Evolutionary conservation across 2,797 vertebrate species (phyloP).

Genomic region (Coracias cyanogaster): DNA sequence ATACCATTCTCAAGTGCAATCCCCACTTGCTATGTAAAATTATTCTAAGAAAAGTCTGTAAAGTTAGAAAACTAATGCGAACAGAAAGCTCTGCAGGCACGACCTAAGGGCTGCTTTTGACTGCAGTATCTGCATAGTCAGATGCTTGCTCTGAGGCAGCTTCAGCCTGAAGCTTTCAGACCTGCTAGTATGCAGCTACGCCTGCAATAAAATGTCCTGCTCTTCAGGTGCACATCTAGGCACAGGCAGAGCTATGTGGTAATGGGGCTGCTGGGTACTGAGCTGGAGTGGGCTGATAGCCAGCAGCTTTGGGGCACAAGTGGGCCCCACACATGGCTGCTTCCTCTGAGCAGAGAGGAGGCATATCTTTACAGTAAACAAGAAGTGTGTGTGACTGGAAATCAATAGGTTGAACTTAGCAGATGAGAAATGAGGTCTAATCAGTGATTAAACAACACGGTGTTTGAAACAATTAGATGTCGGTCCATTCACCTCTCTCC

Average conservation of each 20-base stretch:
- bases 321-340: not conserved
- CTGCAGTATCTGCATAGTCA: conserved; percentile 19
- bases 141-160: not conserved
- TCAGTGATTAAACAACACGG: conserved; percentile 8
- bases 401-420: conserved; percentile 16
- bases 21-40: not conserved
- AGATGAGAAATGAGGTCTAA: conserved; percentile 61
- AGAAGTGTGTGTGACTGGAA: not conserved
- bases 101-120: not conserved
- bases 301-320: not conserved
- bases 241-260: not conserved
- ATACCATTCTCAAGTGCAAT: not conserved
- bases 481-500: not conserved
- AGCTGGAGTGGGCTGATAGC: not conserved
- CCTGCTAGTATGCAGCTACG: not conserved
- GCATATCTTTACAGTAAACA: conserved; percentile 3
- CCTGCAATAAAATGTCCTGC: not conserved
- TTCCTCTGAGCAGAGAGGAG: not conserved
- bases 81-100: conserved; percentile 7
- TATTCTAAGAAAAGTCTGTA: conserved; percentile 22
- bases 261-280: not conserved
- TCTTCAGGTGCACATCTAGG: not conserved
- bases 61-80: not conserved
- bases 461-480: conserved; percentile 16
- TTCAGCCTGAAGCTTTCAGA: conserved; percentile 21